Base-by-base conservation (phyloP, 1,140 invertebrate species). In the Anthonomus grandis region DNA sequence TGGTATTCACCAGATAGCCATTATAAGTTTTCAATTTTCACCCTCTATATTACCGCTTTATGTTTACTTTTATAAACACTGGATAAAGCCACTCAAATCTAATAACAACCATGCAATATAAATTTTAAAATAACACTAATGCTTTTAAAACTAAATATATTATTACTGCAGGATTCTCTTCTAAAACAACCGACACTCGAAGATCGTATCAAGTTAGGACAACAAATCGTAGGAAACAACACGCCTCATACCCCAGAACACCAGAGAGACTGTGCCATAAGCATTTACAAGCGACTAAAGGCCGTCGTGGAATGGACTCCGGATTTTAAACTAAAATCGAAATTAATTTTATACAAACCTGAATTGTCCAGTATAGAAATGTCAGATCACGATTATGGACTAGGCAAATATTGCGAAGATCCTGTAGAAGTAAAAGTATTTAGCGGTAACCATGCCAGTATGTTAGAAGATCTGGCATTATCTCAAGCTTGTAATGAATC, bases 401-500 rank as follows among this genome's bases (percentile, higher is more conserved):
- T 89, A 0, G 75, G 80, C 0, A 75, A 79, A 59, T 68, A 77
- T 50, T 78, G 77, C 3, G 74, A 76, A 25, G 67, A 72, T 1
- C 71, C 74, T 3, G 75, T 83, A 0, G 74, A 73, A 1, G 71
- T 84, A 0, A 78, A 79, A 53, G 77, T 77, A 34, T 74, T 85
- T 23, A 82, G 85, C 63, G 87, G 87, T n/a, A 86, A 87, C 69
- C 87, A 90, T 63, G 66, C 80, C 0, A 81, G 79, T 10, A 86
- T 90, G 63, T 64, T 89, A 52, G 81, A 87, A 18, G 84, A 84
- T 65, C 72, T 75, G 18, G 82, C 83, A 63, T 68, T 83, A 27
- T 76, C 80, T 0, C 74, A 81, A 44, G 78, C 82, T 5, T 85
- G 89, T n/a, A 60, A 65, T 8, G 38, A 54, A 12, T 25, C 4